Percentiles rank a stretch among this genome's conserved stretches.
These are phyloP conservation scores for Brevimyrus niger DNA, from an alignment of 2,113 vertebrate species.

Conservation along the genomic window DNA sequence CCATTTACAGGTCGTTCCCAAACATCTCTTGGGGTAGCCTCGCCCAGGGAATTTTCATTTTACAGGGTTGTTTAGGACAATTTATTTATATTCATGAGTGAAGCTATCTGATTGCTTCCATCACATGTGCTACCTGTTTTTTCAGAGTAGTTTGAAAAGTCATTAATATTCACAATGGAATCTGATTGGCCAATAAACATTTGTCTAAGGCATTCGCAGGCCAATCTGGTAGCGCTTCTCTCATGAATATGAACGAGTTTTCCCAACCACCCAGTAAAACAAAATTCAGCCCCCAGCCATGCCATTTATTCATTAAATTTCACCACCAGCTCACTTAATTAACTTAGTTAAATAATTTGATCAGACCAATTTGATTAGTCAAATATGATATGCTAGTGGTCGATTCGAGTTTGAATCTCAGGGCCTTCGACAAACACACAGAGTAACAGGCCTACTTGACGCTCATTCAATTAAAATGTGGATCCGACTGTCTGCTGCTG, in stretches of 20 bases:
- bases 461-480: neutral
- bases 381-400: neutral
- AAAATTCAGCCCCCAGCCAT: neutral
- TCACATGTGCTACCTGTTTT: too few relatives aligned
- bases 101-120: neutral
- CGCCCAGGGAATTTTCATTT: neutral
- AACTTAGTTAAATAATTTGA: neutral
- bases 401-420: neutral
- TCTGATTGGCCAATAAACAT: neutral
- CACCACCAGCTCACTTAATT: neutral
- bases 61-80: neutral
- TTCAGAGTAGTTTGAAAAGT: neutral
- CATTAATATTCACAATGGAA: neutral
- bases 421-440: neutral
- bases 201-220: neutral
- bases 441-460: neutral
- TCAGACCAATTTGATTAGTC: neutral
- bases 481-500: neutral
- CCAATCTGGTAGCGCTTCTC: neutral
- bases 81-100: neutral
- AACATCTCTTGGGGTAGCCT: neutral
- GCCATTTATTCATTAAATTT: neutral
- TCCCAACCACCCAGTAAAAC: neutral
- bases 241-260: neutral
- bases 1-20: neutral